phyloP scores from a whole-genome alignment of 2,797 vertebrate genomes.

The Cirrhinus molitorella region DNA sequence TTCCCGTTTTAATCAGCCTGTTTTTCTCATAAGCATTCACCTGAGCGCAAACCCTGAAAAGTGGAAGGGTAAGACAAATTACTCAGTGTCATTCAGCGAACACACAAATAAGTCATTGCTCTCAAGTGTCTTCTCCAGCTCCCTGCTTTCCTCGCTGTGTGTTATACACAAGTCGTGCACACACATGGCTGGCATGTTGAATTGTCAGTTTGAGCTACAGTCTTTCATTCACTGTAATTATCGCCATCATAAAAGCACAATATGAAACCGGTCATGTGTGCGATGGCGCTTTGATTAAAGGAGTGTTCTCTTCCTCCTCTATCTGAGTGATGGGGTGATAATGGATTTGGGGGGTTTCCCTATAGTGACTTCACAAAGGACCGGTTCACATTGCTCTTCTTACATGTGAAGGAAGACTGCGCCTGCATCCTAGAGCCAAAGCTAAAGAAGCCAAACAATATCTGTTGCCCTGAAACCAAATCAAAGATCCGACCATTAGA shows the following conservation, averaged over 20 bases:
- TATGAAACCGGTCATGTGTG: constrained; percentile 72
- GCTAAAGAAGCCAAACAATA: constrained; percentile 49
- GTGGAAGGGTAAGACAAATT: constrained; percentile 28
- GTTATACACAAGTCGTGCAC: constrained; percentile 32
- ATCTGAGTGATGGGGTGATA: constrained; percentile 66
- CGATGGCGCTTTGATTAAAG: constrained; percentile 75
- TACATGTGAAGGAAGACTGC: constrained; percentile 40
- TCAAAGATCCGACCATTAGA: constrained; percentile 50
- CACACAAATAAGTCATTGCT: constrained; percentile 40
- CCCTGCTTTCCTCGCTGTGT: constrained; percentile 23
- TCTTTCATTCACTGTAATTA: constrained; percentile 65
- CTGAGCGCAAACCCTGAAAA: background rate
- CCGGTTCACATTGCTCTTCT: constrained; percentile 19
- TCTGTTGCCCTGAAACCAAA: constrained; percentile 61
- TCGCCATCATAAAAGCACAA: constrained; percentile 64
- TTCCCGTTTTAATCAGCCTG: constrained; percentile 24
- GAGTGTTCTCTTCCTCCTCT: constrained; percentile 60
- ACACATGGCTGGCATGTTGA: constrained; percentile 68
- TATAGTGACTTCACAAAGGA: constrained; percentile 56
- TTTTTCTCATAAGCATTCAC: constrained; percentile 29
- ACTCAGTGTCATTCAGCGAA: background rate
- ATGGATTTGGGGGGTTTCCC: constrained; percentile 58
- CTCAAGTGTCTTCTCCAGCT: constrained; percentile 21
- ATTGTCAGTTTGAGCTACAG: constrained; percentile 39
- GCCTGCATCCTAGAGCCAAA: constrained; percentile 16